These are phyloP conservation scores for Scomber scombrus DNA, from an alignment of 2,113 vertebrate species.

Conservation along the genomic window DNA sequence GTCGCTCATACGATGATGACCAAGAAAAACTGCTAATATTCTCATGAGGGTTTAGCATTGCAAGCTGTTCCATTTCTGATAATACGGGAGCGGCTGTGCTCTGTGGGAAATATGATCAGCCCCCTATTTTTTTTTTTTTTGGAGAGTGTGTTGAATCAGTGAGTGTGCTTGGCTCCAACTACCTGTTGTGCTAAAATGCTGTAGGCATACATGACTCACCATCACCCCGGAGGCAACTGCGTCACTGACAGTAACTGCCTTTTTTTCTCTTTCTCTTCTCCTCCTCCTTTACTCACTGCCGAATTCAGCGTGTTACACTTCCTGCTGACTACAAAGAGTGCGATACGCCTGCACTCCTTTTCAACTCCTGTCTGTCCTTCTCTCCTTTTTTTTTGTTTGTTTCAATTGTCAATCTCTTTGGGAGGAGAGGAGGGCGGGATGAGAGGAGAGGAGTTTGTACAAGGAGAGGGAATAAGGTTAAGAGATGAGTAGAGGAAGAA, in stretches of 20 bases:
- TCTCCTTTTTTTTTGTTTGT: constrained; percentile 11
- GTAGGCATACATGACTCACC: constrained; percentile 62
- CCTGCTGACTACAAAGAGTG: constrained; percentile 3
- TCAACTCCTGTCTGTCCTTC: not conserved
- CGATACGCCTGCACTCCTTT: not conserved
- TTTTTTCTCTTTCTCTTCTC: not conserved
- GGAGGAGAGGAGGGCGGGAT: not conserved
- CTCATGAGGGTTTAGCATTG: not conserved
- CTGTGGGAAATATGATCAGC: constrained; percentile 22
- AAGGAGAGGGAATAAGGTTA: not conserved
- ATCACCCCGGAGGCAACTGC: constrained; percentile 34
- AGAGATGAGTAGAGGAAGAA: not conserved
- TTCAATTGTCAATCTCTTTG: constrained; percentile 6
- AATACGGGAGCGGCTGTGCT: constrained; percentile 5
- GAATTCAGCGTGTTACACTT: constrained; percentile 5
- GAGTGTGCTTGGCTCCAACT: constrained; percentile 32
- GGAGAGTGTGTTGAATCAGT: constrained; percentile 25
- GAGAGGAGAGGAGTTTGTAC: too few species aligned
- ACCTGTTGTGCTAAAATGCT: constrained; percentile 62
- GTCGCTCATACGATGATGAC: constrained; percentile 12
- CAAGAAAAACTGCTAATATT: not conserved
- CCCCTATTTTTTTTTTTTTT: not conserved
- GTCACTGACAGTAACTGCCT: constrained; percentile 31
- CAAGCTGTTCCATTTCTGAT: constrained; percentile 48
- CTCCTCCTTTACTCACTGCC: not conserved